Conservation (phyloP, 64 coral and sea anemone species). For the Montipora capricornis region DNA sequence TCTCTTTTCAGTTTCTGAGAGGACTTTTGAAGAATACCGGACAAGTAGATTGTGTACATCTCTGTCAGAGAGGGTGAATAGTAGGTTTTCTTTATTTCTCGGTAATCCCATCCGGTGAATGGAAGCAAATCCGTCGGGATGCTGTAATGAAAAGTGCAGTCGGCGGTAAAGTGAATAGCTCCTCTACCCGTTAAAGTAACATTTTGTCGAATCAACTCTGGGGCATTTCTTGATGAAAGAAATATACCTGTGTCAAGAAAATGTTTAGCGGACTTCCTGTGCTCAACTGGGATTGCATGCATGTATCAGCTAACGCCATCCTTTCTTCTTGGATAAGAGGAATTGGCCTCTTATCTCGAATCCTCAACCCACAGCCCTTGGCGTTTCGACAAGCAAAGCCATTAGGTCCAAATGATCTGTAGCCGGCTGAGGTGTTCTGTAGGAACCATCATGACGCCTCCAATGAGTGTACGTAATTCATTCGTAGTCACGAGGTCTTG, state of each 20-base stretch:
- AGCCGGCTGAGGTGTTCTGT: not conserved
- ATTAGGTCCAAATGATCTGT: conserved; percentile 32
- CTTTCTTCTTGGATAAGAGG: not conserved
- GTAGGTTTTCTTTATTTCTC: not conserved
- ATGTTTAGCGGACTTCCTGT: no score
- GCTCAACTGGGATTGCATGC: conserved; percentile 5
- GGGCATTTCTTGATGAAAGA: no score
- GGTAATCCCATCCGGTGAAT: conserved; percentile 59
- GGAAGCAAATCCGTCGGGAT: conserved; percentile 39
- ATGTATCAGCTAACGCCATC: not conserved
- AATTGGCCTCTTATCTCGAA: not conserved
- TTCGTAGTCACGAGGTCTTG: conserved; percentile 20
- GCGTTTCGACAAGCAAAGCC: conserved; percentile 5
- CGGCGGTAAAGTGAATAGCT: not conserved
- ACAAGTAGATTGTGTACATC: conserved; percentile 48
- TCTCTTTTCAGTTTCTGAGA: not conserved
- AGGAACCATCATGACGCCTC: conserved; percentile 16
- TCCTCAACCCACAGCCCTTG: not conserved
- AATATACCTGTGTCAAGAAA: no score
- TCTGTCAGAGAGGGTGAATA: not conserved
- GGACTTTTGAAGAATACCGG: not conserved
- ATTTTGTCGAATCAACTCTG: no score
- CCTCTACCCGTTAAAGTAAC: not conserved
- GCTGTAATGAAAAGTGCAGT: not conserved
- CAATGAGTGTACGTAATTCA: no score